Percentiles rank a stretch among this genome's conserved stretches.
phyloP scores from a whole-genome alignment of 2,888 invertebrate species.

The Itoplectis maculator region DNA sequence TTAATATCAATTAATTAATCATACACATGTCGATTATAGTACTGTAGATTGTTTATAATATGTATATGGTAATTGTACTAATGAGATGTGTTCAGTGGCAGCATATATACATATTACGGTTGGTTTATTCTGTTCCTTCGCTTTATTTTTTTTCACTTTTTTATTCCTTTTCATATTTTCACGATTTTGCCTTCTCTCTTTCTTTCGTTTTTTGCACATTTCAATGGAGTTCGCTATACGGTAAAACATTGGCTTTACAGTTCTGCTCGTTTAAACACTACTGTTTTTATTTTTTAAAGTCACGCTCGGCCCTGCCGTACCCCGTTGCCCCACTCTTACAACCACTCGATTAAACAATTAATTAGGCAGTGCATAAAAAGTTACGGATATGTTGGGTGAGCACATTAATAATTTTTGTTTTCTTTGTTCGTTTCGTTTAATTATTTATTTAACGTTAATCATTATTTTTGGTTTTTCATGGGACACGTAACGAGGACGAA shows the following conservation, averaged over 20 bases:
- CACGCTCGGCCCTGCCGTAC: conserved; percentile 73
- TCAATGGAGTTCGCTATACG: conserved; percentile 62
- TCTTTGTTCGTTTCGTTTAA: not conserved
- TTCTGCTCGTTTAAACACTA: conserved; percentile 71
- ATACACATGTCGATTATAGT: conserved; percentile 71
- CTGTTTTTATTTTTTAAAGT: conserved; percentile 69
- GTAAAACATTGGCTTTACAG: conserved; percentile 68
- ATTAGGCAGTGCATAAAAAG: conserved; percentile 77
- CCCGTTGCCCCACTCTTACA: conserved; percentile 45
- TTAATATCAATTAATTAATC: conserved; percentile 83
- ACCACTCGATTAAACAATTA: conserved; percentile 58
- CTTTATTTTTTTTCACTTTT: conserved; percentile 29
- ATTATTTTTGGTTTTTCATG: not conserved
- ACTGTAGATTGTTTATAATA: conserved; percentile 71
- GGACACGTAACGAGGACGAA: conserved; percentile 25
- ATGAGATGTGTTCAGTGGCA: conserved; percentile 84
- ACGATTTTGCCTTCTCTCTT: conserved; percentile 25
- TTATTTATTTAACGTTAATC: not conserved
- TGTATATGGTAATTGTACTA: conserved; percentile 83
- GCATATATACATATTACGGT: conserved; percentile 79
- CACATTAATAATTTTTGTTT: conserved; percentile 48
- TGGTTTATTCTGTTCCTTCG: conserved; percentile 62
- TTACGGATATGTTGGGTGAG: conserved; percentile 76
- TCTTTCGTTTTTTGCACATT: conserved; percentile 36
- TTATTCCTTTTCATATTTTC: conserved; percentile 22